phyloP scores from a whole-genome alignment of 2,797 vertebrate genomes.

The Cossypha dichroa region DNA sequence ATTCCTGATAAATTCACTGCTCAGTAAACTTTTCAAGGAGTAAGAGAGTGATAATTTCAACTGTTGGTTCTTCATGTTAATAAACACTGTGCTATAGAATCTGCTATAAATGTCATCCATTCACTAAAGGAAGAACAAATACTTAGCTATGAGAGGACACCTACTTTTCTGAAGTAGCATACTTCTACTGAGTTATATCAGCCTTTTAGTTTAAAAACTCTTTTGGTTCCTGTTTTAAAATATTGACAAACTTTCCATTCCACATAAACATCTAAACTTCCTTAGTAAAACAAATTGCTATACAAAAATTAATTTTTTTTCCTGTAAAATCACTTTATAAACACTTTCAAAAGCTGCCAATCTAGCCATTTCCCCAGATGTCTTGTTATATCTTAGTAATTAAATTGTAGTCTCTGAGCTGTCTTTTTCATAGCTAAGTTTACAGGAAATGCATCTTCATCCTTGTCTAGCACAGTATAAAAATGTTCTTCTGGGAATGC shows the following conservation, averaged over 20 bases:
- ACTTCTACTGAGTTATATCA: background rate
- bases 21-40: background rate
- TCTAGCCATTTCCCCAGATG: slow-evolving; percentile 25
- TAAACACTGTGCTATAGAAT: background rate
- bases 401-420: slow-evolving; percentile 55
- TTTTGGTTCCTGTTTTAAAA: background rate
- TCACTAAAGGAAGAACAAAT: background rate
- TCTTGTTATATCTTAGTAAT: slow-evolving; percentile 50
- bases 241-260: background rate
- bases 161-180: background rate
- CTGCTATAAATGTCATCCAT: background rate
- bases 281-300: background rate
- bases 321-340: background rate
- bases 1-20: background rate
- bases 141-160: background rate
- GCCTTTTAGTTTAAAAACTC: background rate
- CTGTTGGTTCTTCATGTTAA: background rate
- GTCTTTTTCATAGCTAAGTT: slow-evolving; percentile 51
- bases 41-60: background rate
- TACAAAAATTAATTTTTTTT: background rate
- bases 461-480: slow-evolving; percentile 36
- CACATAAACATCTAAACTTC: background rate
- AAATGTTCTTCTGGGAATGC: slow-evolving; percentile 39
- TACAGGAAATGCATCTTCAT: slow-evolving; percentile 53
- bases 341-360: slow-evolving; percentile 27